These are phyloP conservation scores for Lacanobia wlatinum DNA, from an alignment of 2,888 invertebrate genomes.

Conservation along the genomic window DNA sequence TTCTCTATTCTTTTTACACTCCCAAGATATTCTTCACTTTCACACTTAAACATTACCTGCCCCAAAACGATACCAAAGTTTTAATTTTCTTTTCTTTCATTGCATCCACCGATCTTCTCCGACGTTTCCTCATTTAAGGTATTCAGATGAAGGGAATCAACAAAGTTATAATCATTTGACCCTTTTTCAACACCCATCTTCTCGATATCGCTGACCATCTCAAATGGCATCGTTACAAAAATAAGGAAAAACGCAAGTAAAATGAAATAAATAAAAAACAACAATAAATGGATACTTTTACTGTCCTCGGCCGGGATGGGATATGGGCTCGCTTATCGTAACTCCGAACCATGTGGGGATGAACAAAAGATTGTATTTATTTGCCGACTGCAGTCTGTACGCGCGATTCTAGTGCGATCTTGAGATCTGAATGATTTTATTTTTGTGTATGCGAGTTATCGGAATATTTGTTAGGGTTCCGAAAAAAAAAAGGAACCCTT, in stretches of 20 bases:
- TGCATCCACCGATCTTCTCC: too few species aligned
- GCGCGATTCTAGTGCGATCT: constrained; percentile 68
- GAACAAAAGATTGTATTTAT: constrained; percentile 87
- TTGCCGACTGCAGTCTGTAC: constrained; percentile 78
- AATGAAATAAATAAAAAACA: constrained; percentile 75
- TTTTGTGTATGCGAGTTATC: neutral
- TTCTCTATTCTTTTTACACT: too few species aligned
- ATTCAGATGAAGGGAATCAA: neutral
- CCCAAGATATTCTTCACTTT: too few species aligned
- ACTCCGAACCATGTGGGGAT: constrained; percentile 81
- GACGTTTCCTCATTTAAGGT: neutral
- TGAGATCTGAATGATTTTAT: neutral
- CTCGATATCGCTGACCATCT: constrained; percentile 31
- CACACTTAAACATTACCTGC: too few species aligned
- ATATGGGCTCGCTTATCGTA: constrained; percentile 80
- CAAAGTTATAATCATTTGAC: neutral
- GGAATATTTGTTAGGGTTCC: too few species aligned
- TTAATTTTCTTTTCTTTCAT: too few species aligned
- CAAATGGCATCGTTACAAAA: constrained; percentile 53
- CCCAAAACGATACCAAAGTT: too few species aligned
- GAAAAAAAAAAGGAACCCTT: too few species aligned
- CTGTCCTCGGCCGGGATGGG: constrained; percentile 79
- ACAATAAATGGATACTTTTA: constrained; percentile 80
- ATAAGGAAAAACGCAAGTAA: constrained; percentile 67
- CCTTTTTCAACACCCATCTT: neutral